Conservation (phyloP, 2,888 invertebrate species). For the Cacoxenus indagator region DNA sequence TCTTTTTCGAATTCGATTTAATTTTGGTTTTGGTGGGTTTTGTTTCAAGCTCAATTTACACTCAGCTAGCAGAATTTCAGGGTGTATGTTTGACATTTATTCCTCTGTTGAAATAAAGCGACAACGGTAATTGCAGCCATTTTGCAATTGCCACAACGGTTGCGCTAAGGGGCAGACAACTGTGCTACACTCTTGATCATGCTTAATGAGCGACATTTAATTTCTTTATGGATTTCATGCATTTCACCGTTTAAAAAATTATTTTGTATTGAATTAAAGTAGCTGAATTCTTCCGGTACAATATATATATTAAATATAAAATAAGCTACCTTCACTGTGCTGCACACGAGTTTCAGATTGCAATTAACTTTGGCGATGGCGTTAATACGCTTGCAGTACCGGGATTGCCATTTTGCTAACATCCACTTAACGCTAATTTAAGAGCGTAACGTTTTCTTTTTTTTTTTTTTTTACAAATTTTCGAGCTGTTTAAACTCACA, state of each 20-base stretch:
- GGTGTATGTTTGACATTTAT: too few relatives aligned
- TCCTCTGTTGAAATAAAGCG: not conserved
- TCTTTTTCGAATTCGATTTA: not conserved
- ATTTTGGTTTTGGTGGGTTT: not conserved
- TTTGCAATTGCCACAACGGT: constrained; percentile 32
- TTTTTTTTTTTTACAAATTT: too few relatives aligned
- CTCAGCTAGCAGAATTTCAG: too few relatives aligned
- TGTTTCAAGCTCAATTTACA: too few relatives aligned
- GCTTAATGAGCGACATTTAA: constrained; percentile 32
- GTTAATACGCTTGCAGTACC: not conserved
- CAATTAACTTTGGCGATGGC: too few relatives aligned
- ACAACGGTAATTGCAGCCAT: constrained; percentile 49
- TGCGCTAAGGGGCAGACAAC: not conserved
- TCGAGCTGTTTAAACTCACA: too few relatives aligned
- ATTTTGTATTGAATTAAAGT: constrained; percentile 2
- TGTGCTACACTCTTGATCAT: not conserved
- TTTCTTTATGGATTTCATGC: constrained; percentile 52
- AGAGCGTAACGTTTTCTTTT: not conserved
- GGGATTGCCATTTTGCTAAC: not conserved
- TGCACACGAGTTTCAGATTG: too few relatives aligned
- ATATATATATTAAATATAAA: too few relatives aligned
- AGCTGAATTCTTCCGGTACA: not conserved
- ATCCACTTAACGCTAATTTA: too few relatives aligned
- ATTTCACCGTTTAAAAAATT: constrained; percentile 51
- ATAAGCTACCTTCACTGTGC: too few relatives aligned